Base-by-base conservation (phyloP, 2,113 vertebrate genomes). In the Burhinus oedicnemus region DNA sequence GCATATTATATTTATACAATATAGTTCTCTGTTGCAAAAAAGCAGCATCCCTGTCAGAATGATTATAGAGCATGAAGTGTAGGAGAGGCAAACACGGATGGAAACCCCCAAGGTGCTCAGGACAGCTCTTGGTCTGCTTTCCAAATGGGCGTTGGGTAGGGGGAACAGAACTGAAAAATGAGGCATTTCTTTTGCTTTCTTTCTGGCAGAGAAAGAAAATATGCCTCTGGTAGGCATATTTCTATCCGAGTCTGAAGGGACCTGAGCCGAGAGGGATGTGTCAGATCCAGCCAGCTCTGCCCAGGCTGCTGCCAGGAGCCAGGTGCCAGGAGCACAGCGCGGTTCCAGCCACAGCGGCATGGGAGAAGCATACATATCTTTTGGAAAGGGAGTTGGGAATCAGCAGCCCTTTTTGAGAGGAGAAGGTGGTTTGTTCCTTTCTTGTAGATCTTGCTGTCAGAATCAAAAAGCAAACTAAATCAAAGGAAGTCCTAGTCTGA, bases 321-420 rank as follows among this genome's bases (percentile, higher is more conserved):
- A 0, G 7, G 5, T 40, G 25, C 42, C 2, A 2, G n/a, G 9
- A 55, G 15, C 36, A 47, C 30, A 76, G 54, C 23, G 17, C 0
- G 1, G 8, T 5, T 71, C 55, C 2, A 2, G 54, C n/a, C 54
- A 40, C 2, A 2, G 36, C 5, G 2, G 1, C 4, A 0, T 6
- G 47, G 23, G 21, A 71, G 58, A 87, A 60, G 21, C 27, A 5
- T 25, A 11, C 3, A 12, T 66, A 49, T 23, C 65, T 76, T 8
- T 15, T 54, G 40, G 65, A 93, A 68, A 71, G 32, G 42, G 8
- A 80, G 10, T 0, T 42, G 29, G 49, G 26, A 61, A 54, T 44
- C 62, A 72, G 34, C 21, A 27, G 4, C 8, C 13, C 1, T 30
- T n/a, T 62, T 15, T 51, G 52, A 62, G 55, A 68, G 49, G 79